Percentiles rank a stretch among this genome's conserved stretches.
phyloP scores from a whole-genome alignment of 2,888 invertebrate species.

The Noctuana brunneofusca region DNA sequence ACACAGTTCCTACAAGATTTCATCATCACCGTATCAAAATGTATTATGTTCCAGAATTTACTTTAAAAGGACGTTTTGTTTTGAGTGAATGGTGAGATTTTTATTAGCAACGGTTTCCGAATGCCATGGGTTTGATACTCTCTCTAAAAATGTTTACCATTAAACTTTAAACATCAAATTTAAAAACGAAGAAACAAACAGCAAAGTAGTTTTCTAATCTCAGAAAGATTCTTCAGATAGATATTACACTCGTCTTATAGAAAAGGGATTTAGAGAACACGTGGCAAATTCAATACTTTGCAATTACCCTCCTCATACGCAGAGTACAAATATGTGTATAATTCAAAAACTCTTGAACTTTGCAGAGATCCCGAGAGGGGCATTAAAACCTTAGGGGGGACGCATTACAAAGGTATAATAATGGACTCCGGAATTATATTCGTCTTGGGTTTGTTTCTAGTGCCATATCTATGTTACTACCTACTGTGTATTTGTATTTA shows the following conservation, averaged over 20 bases:
- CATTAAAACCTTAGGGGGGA: background rate
- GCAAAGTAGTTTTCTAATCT: too few relatives aligned
- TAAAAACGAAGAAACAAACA: too few relatives aligned
- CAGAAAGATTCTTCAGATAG: too few relatives aligned
- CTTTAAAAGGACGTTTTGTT: too few relatives aligned
- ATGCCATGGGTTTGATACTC: too few relatives aligned
- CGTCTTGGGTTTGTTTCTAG: background rate
- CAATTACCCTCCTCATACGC: background rate
- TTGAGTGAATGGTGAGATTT: too few relatives aligned
- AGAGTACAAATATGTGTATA: background rate
- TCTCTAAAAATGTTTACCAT: too few relatives aligned
- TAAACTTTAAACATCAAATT: too few relatives aligned
- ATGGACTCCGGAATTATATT: background rate
- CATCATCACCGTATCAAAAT: background rate
- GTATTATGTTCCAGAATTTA: background rate
- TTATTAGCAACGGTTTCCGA: too few relatives aligned
- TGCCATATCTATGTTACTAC: background rate
- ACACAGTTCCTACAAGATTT: slow-evolving; percentile 7
- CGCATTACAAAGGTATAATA: background rate
- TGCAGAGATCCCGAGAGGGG: background rate
- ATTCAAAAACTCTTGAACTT: slow-evolving; percentile 3
- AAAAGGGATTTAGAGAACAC: background rate
- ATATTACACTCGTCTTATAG: too few relatives aligned
- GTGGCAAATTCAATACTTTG: background rate
- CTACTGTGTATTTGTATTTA: background rate